Percentiles rank a stretch among this genome's conserved stretches.
These are phyloP conservation scores for Setipinna tenuifilis DNA, from an alignment of 2,797 vertebrate species.

Conservation along the genomic window DNA sequence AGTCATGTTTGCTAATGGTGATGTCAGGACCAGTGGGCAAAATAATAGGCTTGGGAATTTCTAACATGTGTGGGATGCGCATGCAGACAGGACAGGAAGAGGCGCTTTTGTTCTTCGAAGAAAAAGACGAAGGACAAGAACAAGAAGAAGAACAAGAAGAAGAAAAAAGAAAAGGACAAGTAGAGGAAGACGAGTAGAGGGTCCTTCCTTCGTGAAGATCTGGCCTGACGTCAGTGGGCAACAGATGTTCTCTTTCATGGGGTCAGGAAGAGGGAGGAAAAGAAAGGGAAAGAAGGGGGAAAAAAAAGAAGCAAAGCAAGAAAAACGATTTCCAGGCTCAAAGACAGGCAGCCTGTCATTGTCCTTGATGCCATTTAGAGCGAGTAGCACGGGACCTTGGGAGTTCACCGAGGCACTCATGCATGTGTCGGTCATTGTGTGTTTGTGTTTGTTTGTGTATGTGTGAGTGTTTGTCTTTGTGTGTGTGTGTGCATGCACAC, in stretches of 20 bases:
- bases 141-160: background rate
- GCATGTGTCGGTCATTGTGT: background rate
- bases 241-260: constrained; percentile 9
- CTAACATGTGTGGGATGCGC: background rate
- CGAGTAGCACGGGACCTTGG: constrained; percentile 12
- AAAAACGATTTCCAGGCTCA: background rate
- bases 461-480: background rate
- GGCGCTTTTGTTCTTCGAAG: background rate
- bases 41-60: background rate
- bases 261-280: background rate
- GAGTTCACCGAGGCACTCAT: background rate
- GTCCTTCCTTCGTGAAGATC: background rate
- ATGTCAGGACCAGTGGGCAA: background rate
- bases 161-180: background rate
- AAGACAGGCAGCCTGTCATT: constrained; percentile 9
- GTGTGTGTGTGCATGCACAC: background rate
- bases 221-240: background rate
- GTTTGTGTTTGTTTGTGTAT: background rate
- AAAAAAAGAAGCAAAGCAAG: background rate
- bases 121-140: background rate
- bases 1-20: background rate
- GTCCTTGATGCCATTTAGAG: constrained; percentile 24
- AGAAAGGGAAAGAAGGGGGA: background rate
- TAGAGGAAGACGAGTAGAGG: background rate
- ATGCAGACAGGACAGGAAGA: background rate